Conservation (phyloP, 1,140 invertebrate genomes). For the Caenorhabditis inopinata region DNA sequence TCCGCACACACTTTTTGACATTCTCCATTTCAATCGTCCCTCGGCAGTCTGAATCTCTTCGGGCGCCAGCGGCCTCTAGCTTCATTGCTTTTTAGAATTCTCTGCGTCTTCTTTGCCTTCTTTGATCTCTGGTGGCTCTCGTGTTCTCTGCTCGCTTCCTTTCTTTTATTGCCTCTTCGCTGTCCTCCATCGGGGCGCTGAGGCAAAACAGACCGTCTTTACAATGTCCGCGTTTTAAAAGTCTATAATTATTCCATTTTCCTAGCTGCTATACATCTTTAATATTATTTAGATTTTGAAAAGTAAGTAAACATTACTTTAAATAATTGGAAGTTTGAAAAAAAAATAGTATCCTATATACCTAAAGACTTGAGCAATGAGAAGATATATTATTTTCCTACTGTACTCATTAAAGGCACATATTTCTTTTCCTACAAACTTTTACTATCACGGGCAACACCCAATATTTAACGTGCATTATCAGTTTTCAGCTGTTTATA, state of each 20-base stretch:
- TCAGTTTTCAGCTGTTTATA: not conserved
- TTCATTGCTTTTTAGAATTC: too few relatives aligned
- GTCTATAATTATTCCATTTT: not conserved
- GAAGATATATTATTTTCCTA: too few relatives aligned
- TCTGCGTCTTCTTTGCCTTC: not conserved
- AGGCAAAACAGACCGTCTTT: constrained; percentile 20
- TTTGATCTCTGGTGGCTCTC: not conserved
- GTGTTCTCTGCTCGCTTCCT: not conserved
- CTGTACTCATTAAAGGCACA: not conserved
- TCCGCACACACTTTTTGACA: not conserved
- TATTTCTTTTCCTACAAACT: not conserved
- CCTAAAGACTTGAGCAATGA: too few relatives aligned
- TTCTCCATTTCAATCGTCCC: constrained; percentile 1
- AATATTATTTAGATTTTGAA: not conserved
- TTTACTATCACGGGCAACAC: not conserved
- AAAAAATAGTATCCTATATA: too few relatives aligned
- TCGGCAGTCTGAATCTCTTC: not conserved
- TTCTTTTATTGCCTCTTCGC: not conserved
- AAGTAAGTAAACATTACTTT: not conserved
- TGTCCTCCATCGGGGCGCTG: constrained; percentile 7
- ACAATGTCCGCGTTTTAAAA: constrained; percentile 10
- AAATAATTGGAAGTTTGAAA: too few relatives aligned
- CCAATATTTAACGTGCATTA: not conserved
- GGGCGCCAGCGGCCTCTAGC: too few relatives aligned
- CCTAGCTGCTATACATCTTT: too few relatives aligned